Conservation (phyloP, 2,797 vertebrate genomes). For the Carapus acus region DNA sequence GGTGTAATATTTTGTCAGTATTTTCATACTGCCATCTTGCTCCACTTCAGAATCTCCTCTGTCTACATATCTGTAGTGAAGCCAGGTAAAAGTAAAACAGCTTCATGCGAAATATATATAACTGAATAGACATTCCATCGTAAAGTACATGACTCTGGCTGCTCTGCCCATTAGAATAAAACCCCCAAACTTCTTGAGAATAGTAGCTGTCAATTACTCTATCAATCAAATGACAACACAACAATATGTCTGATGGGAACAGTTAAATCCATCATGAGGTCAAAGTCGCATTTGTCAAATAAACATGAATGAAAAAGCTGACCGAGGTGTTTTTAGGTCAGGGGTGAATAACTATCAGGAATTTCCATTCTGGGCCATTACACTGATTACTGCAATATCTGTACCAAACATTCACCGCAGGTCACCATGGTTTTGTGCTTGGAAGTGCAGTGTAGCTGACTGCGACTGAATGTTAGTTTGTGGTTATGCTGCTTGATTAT, state of each 20-base stretch:
- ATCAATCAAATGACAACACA: conserved; percentile 51
- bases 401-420: neutral
- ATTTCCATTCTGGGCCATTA: no score
- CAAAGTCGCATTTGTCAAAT: conserved; percentile 27
- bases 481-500: no score
- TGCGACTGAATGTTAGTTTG: no score
- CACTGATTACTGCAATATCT: no score
- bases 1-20: conserved; percentile 52
- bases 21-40: conserved; percentile 39
- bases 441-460: no score
- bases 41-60: conserved; percentile 20
- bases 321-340: conserved; percentile 41
- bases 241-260: conserved; percentile 35
- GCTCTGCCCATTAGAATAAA: conserved; percentile 31
- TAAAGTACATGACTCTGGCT: conserved; percentile 12
- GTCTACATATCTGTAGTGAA: no score
- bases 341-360: conserved; percentile 41
- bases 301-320: conserved; percentile 29
- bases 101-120: no score
- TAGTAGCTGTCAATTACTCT: conserved; percentile 32
- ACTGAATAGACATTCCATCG: no score
- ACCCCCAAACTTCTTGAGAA: conserved; percentile 24
- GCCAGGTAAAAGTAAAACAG: no score
- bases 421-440: no score
- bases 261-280: conserved; percentile 41